These are phyloP conservation scores for Macrotis lagotis DNA, from an alignment of 2,113 vertebrate genomes.

Conservation along the genomic window DNA sequence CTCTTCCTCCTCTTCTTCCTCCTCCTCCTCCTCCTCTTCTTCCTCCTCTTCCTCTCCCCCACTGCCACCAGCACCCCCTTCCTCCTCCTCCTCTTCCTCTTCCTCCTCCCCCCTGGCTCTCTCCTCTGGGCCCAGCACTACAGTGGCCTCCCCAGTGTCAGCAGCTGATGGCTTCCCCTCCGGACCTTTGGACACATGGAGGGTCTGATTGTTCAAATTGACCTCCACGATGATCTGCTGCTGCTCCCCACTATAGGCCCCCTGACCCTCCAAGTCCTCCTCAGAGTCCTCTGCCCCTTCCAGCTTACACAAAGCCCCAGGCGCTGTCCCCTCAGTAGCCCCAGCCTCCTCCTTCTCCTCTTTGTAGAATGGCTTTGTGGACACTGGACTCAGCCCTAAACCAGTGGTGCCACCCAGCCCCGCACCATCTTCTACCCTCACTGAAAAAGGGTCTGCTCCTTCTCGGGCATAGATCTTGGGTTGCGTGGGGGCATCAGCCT, in stretches of 20 bases:
- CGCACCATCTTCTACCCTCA: conserved; percentile 88
- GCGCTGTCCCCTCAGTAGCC: background rate
- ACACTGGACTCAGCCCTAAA: conserved; percentile 41
- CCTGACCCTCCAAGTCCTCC: conserved; percentile 84
- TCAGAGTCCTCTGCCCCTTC: conserved; percentile 85
- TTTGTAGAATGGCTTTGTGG: conserved; percentile 90
- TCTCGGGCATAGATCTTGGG: conserved; percentile 91
- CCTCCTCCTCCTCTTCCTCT: conserved; percentile 81
- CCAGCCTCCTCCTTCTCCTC: conserved; percentile 84
- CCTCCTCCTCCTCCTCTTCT: conserved; percentile 84
- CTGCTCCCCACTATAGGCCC: conserved; percentile 66
- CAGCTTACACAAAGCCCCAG: conserved; percentile 84
- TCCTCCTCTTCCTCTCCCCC: conserved; percentile 79
- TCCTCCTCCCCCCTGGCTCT: conserved; percentile 70
- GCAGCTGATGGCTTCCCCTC: conserved; percentile 84
- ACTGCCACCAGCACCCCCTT: conserved; percentile 61
- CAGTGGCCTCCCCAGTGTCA: conserved; percentile 70
- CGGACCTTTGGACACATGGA: conserved; percentile 94
- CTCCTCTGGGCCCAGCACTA: conserved; percentile 75
- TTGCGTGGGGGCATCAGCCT: conserved; percentile 84
- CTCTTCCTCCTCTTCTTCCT: conserved; percentile 85
- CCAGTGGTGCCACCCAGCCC: conserved; percentile 67
- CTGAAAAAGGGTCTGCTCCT: conserved; percentile 89
- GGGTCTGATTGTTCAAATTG: conserved; percentile 98
- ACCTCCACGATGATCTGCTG: conserved; percentile 99